Percentiles rank a stretch among this genome's conserved stretches.
These are phyloP conservation scores for Antidorcas marsupialis DNA, from an alignment of 2,113 vertebrate species.

Conservation along the genomic window DNA sequence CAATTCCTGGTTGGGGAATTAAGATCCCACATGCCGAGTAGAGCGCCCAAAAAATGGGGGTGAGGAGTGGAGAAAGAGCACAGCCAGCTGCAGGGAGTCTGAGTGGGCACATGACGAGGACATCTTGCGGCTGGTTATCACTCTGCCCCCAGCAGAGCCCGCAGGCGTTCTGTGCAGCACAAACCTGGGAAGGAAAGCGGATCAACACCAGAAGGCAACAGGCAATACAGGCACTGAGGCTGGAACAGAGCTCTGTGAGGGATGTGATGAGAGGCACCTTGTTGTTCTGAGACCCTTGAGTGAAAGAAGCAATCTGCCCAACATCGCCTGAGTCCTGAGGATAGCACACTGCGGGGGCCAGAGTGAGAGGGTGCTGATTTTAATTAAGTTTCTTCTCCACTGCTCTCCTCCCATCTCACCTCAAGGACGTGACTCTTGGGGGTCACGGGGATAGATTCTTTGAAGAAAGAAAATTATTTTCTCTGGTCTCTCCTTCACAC, in stretches of 20 bases:
- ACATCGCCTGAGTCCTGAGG: rapidly evolving
- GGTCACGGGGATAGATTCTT: not conserved
- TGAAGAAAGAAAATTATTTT: constrained; percentile 29
- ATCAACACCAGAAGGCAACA: not conserved
- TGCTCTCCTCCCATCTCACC: not conserved
- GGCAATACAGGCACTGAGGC: rapidly evolving
- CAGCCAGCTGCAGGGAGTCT: not conserved
- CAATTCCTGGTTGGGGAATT: not conserved
- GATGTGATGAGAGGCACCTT: not conserved
- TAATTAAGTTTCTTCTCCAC: not conserved
- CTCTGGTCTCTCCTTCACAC: not conserved
- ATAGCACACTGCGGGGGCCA: not conserved
- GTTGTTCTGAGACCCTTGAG: not conserved
- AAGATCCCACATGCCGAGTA: not conserved
- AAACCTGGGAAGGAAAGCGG: not conserved
- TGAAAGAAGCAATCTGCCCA: not conserved
- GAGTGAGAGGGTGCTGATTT: not conserved
- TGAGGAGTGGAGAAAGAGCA: not conserved
- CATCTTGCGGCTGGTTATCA: not conserved
- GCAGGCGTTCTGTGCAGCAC: rapidly evolving
- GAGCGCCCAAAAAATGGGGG: rapidly evolving
- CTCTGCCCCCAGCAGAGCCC: not conserved
- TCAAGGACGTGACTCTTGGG: not conserved
- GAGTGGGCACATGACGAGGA: not conserved
- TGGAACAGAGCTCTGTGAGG: not conserved